A percentile compares a stretch with the other conserved stretches of the same genome.
Evolutionary conservation across 2,113 vertebrate species (phyloP).

Genomic region (Tragelaphus strepsiceros): DNA sequence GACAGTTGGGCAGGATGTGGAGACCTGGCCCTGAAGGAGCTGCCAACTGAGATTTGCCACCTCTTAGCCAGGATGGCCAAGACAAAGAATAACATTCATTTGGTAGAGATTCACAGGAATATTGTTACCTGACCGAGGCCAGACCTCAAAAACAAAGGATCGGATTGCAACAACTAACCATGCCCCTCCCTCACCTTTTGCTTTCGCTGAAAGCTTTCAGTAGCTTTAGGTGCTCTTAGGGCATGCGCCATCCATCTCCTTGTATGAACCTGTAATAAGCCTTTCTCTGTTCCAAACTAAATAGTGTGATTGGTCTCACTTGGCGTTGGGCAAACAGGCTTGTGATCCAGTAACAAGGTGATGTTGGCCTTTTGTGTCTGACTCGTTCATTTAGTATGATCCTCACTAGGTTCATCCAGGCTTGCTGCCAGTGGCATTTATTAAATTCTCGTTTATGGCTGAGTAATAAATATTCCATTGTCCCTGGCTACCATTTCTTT

Average conservation of each 20-base stretch:
- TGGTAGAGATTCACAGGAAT: not conserved
- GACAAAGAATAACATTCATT: not conserved
- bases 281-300: not conserved
- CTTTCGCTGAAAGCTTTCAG: not conserved
- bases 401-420: not conserved
- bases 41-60: not conserved
- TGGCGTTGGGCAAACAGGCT: not conserved
- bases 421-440: not conserved
- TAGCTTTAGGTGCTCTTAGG: not conserved
- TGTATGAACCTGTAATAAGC: not conserved
- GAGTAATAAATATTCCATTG: not conserved
- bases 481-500: not conserved
- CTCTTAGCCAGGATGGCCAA: not conserved
- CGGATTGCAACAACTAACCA: not conserved
- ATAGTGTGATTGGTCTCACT: not conserved
- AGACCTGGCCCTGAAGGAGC: not conserved
- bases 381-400: not conserved
- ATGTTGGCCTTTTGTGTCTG: not conserved
- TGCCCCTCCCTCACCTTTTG: not conserved
- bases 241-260: not conserved
- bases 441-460: not conserved
- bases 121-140: not conserved
- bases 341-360: not conserved
- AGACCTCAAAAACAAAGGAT: not conserved
- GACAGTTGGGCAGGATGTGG: not conserved